Base-by-base conservation (phyloP, 2,113 vertebrate species). In the Brachyhypopomus occidentalis region DNA sequence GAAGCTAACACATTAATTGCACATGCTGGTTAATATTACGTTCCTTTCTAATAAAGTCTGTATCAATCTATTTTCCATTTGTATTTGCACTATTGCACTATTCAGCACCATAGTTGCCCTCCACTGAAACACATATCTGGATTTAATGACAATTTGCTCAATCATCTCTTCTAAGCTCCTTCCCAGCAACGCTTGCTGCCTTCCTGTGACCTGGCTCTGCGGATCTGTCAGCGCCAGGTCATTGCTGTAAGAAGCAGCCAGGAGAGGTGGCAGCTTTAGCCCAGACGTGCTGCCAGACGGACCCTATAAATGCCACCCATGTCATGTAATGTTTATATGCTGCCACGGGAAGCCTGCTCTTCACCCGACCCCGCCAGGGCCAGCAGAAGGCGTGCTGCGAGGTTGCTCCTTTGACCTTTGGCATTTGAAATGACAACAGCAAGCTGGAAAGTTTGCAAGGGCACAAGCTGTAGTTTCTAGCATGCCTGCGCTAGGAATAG, bases 321-420 rank as follows among this genome's bases (percentile, higher is more conserved):
- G 56, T 63, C 4, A 5, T 62, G 48, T 62, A 60, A 76, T 77
- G 58, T 67, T 58, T 74, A 80, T 83, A 83, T 79, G 36, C 83
- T 77, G 14, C 4, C 30, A 16, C 67, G 62, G 52, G n/a, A 64
- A 55, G 36, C 16, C 52, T 84, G 83, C 56, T 75, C 22, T 14
- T 60, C 75, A 80, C 41, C 72, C 84, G 75, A 72, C 78, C 80
- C 84, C 74, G 38, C 22, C 59, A 78, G 74, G 36, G 25, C 71
- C 67, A 81, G 38, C 25, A 56, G 60, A 64, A 77, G 25, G 34
- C 27, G n/a, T 16, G 73, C 9, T 17, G 4, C 27, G 74, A 56
- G 48, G 48, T 14, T 67, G 5, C 56, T 56, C 72, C 67, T 34
- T 72, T 36, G 20, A 11, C 56, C 62, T 38, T 30, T 69, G 20